phyloP scores from a whole-genome alignment of 2,888 invertebrate species.

The Ennomos erosarius region DNA sequence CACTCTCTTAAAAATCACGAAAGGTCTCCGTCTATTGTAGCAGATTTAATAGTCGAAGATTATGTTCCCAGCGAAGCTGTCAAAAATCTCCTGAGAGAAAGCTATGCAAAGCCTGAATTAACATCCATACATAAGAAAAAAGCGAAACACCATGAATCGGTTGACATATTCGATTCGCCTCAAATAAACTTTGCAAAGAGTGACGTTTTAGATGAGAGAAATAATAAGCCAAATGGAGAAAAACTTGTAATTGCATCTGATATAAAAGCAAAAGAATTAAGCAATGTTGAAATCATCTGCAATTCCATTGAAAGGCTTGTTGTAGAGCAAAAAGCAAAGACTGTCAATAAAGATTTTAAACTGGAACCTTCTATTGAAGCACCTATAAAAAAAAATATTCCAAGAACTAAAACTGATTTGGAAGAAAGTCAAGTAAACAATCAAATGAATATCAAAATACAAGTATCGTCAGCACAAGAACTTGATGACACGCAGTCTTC shows the following conservation, averaged over 20 bases:
- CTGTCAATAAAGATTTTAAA: slow-evolving; percentile 36
- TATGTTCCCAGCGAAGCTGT: slow-evolving; percentile 62
- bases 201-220: too few relatives aligned
- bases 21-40: slow-evolving; percentile 68
- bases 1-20: slow-evolving; percentile 44
- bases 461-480: slow-evolving; percentile 38
- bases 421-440: not conserved
- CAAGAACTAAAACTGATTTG: slow-evolving; percentile 10
- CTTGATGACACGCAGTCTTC: slow-evolving; percentile 28
- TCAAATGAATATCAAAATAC: slow-evolving; percentile 26
- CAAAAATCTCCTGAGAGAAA: slow-evolving; percentile 68
- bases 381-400: slow-evolving; percentile 23
- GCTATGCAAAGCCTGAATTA: slow-evolving; percentile 53
- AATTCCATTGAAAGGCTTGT: slow-evolving; percentile 54
- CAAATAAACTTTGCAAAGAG: slow-evolving; percentile 30
- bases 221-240: slow-evolving; percentile 18
- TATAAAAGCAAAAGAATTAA: slow-evolving; percentile 13
- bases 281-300: slow-evolving; percentile 41
- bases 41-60: slow-evolving; percentile 55
- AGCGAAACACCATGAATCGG: slow-evolving; percentile 59
- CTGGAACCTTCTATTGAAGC: slow-evolving; percentile 33
- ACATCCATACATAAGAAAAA: slow-evolving; percentile 50
- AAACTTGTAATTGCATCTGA: slow-evolving; percentile 23
- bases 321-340: slow-evolving; percentile 44
- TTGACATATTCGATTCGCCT: slow-evolving; percentile 69